Conservation (phyloP, 1,140 invertebrate species). For the Drosophila ercepeae region DNA sequence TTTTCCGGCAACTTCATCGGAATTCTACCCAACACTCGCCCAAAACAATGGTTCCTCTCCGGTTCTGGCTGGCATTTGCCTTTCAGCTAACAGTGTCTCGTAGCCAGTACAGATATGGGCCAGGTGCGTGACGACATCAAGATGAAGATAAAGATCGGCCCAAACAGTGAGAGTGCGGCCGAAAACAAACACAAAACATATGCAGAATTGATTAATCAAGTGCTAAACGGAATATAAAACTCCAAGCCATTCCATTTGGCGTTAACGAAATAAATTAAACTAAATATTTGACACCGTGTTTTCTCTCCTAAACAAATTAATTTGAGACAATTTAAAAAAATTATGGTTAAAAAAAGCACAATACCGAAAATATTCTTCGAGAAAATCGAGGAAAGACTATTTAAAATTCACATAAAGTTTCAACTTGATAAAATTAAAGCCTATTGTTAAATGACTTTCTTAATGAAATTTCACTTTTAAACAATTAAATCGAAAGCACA, state of each 20-base stretch:
- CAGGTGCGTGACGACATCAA: slow-evolving; percentile 68
- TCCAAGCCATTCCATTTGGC: background rate
- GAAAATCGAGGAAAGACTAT: background rate
- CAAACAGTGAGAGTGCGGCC: slow-evolving; percentile 28
- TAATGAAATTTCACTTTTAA: slow-evolving; percentile 21
- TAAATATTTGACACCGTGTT: slow-evolving; percentile 20
- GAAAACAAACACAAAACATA: slow-evolving; percentile 52
- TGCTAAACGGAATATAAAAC: slow-evolving; percentile 51
- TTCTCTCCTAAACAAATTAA: background rate
- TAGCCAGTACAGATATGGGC: slow-evolving; percentile 70
- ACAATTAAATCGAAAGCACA: slow-evolving; percentile 29
- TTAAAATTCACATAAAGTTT: background rate
- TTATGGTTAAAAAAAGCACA: no score
- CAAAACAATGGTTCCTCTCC: slow-evolving; percentile 41
- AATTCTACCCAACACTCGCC: slow-evolving; percentile 31
- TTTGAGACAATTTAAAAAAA: background rate
- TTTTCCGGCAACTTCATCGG: slow-evolving; percentile 21
- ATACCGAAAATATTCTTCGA: background rate
- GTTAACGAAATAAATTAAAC: slow-evolving; percentile 30
- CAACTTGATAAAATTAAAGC: background rate
- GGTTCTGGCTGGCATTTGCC: slow-evolving; percentile 53
- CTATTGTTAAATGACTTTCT: slow-evolving; percentile 7
- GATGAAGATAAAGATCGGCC: slow-evolving; percentile 32
- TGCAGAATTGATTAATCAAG: slow-evolving; percentile 62
- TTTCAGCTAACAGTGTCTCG: slow-evolving; percentile 50